Base-by-base conservation (phyloP, 2,888 invertebrate species). In the Auanema freiburgensis region DNA sequence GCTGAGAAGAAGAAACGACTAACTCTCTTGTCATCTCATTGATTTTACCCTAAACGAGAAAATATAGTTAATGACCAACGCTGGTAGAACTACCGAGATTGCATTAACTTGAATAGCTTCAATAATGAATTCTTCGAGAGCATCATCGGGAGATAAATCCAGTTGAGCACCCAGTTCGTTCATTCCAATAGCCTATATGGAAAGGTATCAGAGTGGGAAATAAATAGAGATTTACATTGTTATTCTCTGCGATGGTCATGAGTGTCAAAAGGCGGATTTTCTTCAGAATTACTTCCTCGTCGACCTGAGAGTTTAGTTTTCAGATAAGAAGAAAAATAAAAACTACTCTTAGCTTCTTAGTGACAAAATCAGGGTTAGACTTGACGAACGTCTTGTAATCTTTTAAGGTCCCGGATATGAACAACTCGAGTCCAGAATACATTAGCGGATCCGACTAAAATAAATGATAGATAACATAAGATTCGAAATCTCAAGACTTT, bases 221-320 rank as follows among this genome's bases (percentile, higher is more conserved):
- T 43, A 18, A 44, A 8, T 18, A 23, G 50, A 41, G 25, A 16
- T 61, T 63, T 41, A 76, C 90, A 83, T 71, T 70, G 42, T 90
- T 90, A 59, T 89, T 90, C 85, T 98, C 97, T 3, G 96, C 95
- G 87, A 98, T 88, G 84, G 95, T 94, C 92, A 98, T 96, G 84
- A 98, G 93, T 0, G 96, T 92, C 59, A 98, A 85, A 79, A 97
- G 87, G 69, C 96, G 89, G 93, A 98, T 97, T 86, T 98, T 98
- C 83, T 93, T 76, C 16, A 77, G 59, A 42, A 81, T 60, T 18
- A 72, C 63, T 6, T 63, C 51, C 57, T 81, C 79, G 23, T 78
- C 73, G 18, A 77, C 76, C 23, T 62, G 62, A 58, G 80, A 62
- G 12, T 71, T 53, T 14, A 71, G 61, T 65, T 24, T 43, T 14